Percentiles rank a stretch among this genome's conserved stretches.
These are phyloP conservation scores for Anodontia alba DNA, from an alignment of 2,888 invertebrate genomes.

Conservation along the genomic window DNA sequence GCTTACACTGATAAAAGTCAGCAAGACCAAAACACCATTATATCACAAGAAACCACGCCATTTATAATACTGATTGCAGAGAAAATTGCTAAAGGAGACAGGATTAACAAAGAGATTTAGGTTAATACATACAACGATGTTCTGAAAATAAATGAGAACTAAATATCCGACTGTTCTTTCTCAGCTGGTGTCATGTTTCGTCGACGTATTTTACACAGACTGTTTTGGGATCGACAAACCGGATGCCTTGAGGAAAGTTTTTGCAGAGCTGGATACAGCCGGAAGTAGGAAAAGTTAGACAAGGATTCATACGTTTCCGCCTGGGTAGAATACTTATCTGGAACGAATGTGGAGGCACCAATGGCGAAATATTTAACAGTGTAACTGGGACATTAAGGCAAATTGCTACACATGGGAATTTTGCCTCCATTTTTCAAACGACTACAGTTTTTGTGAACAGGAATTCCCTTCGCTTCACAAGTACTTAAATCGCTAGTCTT, in stretches of 20 bases:
- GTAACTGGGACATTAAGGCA: too few species aligned
- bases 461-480: too few species aligned
- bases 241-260: conserved; percentile 63
- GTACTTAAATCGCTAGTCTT: too few species aligned
- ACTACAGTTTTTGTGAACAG: too few species aligned
- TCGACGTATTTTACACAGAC: conserved; percentile 72
- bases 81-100: conserved; percentile 56
- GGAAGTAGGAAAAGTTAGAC: conserved; percentile 71
- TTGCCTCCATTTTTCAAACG: too few species aligned
- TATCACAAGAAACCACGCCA: conserved; percentile 49
- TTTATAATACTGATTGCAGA: conserved; percentile 57
- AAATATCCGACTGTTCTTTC: conserved; percentile 65
- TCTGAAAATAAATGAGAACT: conserved; percentile 49
- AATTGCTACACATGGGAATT: too few species aligned
- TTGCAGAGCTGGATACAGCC: conserved; percentile 72
- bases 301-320: conserved; percentile 72
- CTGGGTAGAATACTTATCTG: conserved; percentile 78
- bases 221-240: conserved; percentile 72
- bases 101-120: conserved; percentile 71
- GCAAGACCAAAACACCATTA: conserved; percentile 25
- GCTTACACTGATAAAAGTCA: conserved; percentile 54
- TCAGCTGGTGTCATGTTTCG: conserved; percentile 68
- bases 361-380: conserved; percentile 53
- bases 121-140: conserved; percentile 66
- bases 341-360: conserved; percentile 59